Percentiles rank a stretch among this genome's conserved stretches.
Conservation (phyloP, 2,888 invertebrate genomes). For the Drosophila borealis region DNA sequence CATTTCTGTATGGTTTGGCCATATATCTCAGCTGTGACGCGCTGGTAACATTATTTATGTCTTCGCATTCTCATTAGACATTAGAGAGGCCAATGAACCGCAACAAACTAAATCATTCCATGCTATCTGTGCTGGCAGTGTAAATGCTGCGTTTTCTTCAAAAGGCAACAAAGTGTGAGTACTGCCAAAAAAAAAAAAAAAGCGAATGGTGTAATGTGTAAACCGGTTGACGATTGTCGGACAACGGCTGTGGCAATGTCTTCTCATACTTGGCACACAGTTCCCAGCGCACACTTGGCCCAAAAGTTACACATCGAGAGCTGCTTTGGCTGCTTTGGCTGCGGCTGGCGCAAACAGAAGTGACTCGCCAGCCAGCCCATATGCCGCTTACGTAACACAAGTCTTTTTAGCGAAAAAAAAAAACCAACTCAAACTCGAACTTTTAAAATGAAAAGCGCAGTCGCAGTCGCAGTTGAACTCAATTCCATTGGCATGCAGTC, state of each 20-base stretch:
- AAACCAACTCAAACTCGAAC: constrained; percentile 27
- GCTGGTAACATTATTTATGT: constrained; percentile 53
- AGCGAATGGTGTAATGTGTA: constrained; percentile 64
- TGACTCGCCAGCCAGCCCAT: constrained; percentile 60
- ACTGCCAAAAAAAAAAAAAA: constrained; percentile 45
- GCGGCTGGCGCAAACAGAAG: constrained; percentile 47
- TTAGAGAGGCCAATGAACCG: constrained; percentile 71
- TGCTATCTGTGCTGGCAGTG: constrained; percentile 40
- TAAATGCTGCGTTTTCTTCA: constrained; percentile 10
- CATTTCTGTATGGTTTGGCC: constrained; percentile 8
- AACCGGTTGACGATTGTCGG: constrained; percentile 69
- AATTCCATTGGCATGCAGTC: constrained; percentile 41
- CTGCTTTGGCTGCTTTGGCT: constrained; percentile 19
- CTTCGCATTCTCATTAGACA: constrained; percentile 59
- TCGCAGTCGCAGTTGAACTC: constrained; percentile 35
- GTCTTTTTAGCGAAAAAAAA: constrained; percentile 27
- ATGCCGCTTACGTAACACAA: constrained; percentile 58
- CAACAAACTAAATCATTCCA: constrained; percentile 67
- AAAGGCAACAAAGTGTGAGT: constrained; percentile 33
- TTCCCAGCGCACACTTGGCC: constrained; percentile 61
- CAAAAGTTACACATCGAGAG: constrained; percentile 63
- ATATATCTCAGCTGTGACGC: constrained; percentile 13
- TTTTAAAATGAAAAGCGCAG: constrained; percentile 51
- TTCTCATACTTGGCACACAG: constrained; percentile 58
- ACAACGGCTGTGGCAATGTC: constrained; percentile 25